A percentile compares a stretch with the other conserved stretches of the same genome.
Conservation (phyloP, 2,113 vertebrate genomes). For the cat (Felis catus) region F.catus_Fca126_mat1.0 CM031415.1:121543001-121543500, state of each 20-base stretch:
- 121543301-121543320: slow-evolving; percentile 1
- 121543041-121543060: neutral
- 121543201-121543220: neutral
- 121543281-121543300: neutral
- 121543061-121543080: neutral
- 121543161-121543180: neutral
- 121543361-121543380: neutral
- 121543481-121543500: neutral
- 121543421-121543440: neutral
- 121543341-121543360: neutral
- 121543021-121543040: neutral
- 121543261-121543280: neutral
- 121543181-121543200: neutral
- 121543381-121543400: neutral
- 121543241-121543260: neutral
- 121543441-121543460: neutral
- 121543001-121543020: neutral
- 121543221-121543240: neutral
- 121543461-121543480: neutral
- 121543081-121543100: neutral
- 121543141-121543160: neutral
- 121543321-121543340: neutral
- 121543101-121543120: neutral
- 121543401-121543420: neutral
- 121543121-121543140: neutral